These are phyloP conservation scores for Aurelia aurita complex sp. Pacific DNA, from an alignment of 30 jellyfish, hydroid and myxozoan genomes.

Conservation along the genomic window DNA sequence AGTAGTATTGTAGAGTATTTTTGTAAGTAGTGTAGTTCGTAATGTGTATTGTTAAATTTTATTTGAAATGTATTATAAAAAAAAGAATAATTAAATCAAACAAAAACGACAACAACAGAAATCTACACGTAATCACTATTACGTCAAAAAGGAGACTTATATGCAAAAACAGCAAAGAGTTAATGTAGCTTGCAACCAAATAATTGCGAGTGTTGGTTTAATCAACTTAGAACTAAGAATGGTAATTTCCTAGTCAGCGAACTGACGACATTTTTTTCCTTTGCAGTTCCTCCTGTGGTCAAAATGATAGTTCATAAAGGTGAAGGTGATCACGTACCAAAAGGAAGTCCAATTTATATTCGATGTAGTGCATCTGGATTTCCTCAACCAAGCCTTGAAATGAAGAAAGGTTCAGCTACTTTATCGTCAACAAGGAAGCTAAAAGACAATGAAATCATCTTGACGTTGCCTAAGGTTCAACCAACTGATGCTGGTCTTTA, in stretches of 20 bases:
- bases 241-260: neutral
- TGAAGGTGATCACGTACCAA: constrained; percentile 23
- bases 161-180: no score
- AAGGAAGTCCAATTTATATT: constrained; percentile 23
- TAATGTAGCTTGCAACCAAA: no score
- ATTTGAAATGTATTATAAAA: no score
- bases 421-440: neutral
- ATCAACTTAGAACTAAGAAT: neutral
- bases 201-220: no score
- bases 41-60: no score
- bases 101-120: no score
- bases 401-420: constrained; percentile 12
- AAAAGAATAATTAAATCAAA: no score
- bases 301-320: constrained; percentile 18
- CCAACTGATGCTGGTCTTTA: constrained; percentile 63
- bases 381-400: constrained; percentile 31
- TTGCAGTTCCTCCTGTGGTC: constrained; percentile 44
- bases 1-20: no score
- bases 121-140: no score
- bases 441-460: neutral
- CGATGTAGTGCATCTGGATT: constrained; percentile 37
- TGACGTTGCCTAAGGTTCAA: constrained; percentile 24
- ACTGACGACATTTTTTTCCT: neutral
- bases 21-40: no score
- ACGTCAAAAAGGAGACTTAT: no score